phyloP scores from a whole-genome alignment of 2,113 vertebrate genomes.

The Dolichotis patagonum region DNA sequence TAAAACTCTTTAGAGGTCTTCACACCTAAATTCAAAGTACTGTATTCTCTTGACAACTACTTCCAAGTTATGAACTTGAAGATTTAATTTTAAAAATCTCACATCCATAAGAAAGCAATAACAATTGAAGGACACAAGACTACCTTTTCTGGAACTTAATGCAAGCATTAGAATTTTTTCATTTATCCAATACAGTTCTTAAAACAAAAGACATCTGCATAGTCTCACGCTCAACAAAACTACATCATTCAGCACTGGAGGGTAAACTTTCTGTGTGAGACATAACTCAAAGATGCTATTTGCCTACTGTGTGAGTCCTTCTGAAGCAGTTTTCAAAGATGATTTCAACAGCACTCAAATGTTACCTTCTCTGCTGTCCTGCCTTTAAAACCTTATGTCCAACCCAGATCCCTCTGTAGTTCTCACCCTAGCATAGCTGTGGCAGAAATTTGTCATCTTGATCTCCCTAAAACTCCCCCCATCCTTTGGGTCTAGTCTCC shows the following conservation, averaged over 20 bases:
- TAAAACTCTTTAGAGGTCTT: slow-evolving; percentile 24
- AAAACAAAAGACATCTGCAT: neutral
- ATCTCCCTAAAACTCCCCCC: neutral
- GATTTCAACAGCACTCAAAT: slow-evolving; percentile 13
- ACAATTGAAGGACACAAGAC: neutral
- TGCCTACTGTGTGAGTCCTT: neutral
- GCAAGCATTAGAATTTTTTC: neutral
- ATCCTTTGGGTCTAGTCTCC: neutral
- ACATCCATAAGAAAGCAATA: neutral
- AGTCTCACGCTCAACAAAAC: neutral
- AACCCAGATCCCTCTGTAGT: neutral
- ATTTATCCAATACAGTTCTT: neutral
- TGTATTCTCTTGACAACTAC: neutral
- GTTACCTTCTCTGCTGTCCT: neutral
- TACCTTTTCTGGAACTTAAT: neutral
- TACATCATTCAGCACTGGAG: neutral
- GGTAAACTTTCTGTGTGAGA: neutral
- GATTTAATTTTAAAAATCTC: slow-evolving; percentile 5
- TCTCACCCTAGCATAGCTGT: neutral
- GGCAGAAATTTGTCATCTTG: neutral
- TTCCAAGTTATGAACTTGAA: slow-evolving; percentile 29
- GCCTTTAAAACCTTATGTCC: neutral
- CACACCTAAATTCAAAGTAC: neutral
- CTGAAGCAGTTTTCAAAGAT: neutral
- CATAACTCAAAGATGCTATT: neutral